Conservation (phyloP, 2,113 vertebrate genomes). For the Chlorocebus sabaeus region DNA sequence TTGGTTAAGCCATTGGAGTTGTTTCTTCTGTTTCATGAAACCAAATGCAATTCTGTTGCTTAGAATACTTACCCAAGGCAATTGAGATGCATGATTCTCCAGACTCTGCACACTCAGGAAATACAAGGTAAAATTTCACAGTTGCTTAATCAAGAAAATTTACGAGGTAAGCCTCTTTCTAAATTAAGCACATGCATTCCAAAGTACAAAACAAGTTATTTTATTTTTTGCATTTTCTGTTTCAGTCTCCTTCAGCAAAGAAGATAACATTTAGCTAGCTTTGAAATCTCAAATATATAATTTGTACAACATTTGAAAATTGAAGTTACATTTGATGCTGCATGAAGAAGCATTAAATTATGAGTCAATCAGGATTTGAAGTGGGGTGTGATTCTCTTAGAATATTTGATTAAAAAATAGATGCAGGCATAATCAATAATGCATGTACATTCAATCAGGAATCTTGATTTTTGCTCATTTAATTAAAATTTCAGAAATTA, state of each 20-base stretch:
- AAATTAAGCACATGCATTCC: neutral
- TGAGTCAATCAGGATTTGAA: conserved; percentile 60
- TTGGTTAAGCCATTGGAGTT: neutral
- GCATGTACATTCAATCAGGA: conserved; percentile 58
- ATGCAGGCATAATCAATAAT: conserved; percentile 70
- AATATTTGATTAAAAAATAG: conserved; percentile 63
- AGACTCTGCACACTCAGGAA: neutral
- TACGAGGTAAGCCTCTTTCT: neutral
- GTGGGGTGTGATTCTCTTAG: conserved; percentile 43
- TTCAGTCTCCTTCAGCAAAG: neutral
- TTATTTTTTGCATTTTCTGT: neutral
- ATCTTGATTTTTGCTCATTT: conserved; percentile 54
- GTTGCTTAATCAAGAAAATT: conserved; percentile 44
- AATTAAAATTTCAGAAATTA: conserved; percentile 46
- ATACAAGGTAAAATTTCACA: neutral
- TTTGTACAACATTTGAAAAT: conserved; percentile 55
- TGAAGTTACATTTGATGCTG: conserved; percentile 44
- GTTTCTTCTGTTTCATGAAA: neutral
- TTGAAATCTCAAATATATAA: conserved; percentile 42
- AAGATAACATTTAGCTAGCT: neutral
- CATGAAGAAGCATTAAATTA: conserved; percentile 57
- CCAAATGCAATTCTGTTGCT: neutral
- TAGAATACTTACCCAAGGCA: neutral
- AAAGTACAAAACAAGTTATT: neutral
- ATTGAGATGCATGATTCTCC: neutral